Evolutionary conservation across 1,140 invertebrate species (phyloP), one percentile per base, ranked within the genome.

Genomic region (Hyles euphorbiae): DNA sequence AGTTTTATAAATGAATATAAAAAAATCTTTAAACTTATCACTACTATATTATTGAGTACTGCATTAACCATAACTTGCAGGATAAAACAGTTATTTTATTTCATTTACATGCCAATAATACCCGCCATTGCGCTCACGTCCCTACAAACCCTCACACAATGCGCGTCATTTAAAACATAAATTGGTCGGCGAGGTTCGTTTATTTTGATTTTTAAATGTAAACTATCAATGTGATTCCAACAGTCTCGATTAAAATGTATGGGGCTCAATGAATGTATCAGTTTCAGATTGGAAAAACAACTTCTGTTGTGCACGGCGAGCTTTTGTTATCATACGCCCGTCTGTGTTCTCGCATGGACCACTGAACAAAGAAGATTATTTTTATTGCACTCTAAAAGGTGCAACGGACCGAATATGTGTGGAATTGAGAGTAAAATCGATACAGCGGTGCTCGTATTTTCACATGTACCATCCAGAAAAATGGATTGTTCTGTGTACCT

Each of bases 311-410:
- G 56, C 50, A 48, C 45, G 53, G 58, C 54, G 40, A 50, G 68
- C 62, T 74, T 74, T 78, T 79, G 74, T 72, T 79, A 78, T 80
- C 78, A 68, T 67, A 66, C 70, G 73, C 59, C 56, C 72, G 77
- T 77, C 69, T 72, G 67, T 77, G 63, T 71, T 67, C 74, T 65
- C 61, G 53, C 59, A 70, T 73, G 74, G 74, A 60, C 74, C 65
- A 66, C 53, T 77, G 79, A 60, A 79, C 78, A 86, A 81, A 81
- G 83, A 78, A 80, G 76, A 86, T 86, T 86, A 83, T 83, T 86
- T 86, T 83, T 84, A 83, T 82, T 83, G 79, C 81, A 81, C 74
- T 74, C 70, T 73, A 66, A 82, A 85, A 82, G 76, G 78, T 78
- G 76, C 79, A 80, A 70, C 70, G 63, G 76, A 70, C 75, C 71